Evolutionary conservation across 2,113 vertebrate genomes (phyloP).

Genomic region (Oryzias javanicus): DNA sequence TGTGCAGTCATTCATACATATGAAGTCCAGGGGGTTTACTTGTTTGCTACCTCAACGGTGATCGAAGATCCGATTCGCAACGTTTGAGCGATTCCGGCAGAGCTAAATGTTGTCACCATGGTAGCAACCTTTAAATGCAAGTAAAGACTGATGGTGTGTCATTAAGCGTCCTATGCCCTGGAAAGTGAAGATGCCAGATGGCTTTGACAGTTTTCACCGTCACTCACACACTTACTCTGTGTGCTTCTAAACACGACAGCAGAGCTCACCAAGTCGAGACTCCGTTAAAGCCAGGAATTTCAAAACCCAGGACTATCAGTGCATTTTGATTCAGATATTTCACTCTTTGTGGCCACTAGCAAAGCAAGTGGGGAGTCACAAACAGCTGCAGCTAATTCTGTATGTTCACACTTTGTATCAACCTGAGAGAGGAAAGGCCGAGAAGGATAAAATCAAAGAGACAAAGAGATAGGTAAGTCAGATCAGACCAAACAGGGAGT

Average conservation of each 20-base stretch:
- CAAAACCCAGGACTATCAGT: neutral
- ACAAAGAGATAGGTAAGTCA: slow-evolving; percentile 28
- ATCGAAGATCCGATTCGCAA: neutral
- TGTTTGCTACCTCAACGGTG: too few species aligned
- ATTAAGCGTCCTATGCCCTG: slow-evolving; percentile 29
- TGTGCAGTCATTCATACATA: too few species aligned
- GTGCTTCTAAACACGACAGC: slow-evolving; percentile 36
- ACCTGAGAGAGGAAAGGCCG: slow-evolving; percentile 15
- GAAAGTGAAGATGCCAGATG: slow-evolving; percentile 61
- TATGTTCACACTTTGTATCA: slow-evolving; percentile 15
- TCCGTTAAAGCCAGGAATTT: slow-evolving; percentile 17
- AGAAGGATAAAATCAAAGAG: slow-evolving; percentile 11
- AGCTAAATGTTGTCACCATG: slow-evolving; percentile 41
- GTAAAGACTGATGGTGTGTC: slow-evolving; percentile 29
- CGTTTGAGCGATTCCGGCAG: slow-evolving; percentile 15
- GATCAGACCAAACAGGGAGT: slow-evolving; percentile 50
- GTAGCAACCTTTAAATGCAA: slow-evolving; percentile 45
- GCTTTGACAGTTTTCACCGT: slow-evolving; percentile 45
- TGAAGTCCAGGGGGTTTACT: too few species aligned
- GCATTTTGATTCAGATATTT: neutral
- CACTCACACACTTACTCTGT: slow-evolving; percentile 34
- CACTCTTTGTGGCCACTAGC: neutral
- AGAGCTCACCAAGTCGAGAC: slow-evolving; percentile 23
- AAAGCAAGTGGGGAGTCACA: slow-evolving; percentile 4
- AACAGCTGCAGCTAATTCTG: slow-evolving; percentile 25